These are phyloP conservation scores for Amblyopsis rosae DNA, from an alignment of 2,113 vertebrate species.

Conservation along the genomic window DNA sequence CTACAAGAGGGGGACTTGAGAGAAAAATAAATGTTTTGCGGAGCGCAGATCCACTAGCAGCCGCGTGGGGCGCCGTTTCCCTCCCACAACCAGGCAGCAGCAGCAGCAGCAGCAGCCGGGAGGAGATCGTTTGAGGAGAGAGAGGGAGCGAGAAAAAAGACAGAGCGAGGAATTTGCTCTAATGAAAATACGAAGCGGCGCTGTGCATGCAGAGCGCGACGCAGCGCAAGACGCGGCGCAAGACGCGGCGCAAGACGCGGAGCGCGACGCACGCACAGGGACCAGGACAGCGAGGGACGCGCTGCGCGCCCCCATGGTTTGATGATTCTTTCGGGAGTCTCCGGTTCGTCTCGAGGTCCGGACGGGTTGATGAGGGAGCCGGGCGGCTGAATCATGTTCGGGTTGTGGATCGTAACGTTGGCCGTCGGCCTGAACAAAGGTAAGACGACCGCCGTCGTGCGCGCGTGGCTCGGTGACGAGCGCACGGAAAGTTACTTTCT, in stretches of 20 bases:
- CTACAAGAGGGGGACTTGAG: neutral
- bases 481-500: slow-evolving; percentile 39
- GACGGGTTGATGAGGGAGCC: slow-evolving; percentile 63
- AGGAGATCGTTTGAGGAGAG: slow-evolving; percentile 15
- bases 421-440: slow-evolving; percentile 75
- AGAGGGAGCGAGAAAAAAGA: slow-evolving; percentile 19
- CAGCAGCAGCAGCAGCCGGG: slow-evolving; percentile 45
- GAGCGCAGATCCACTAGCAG: slow-evolving; percentile 28
- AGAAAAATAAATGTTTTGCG: neutral
- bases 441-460: slow-evolving; percentile 44
- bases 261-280: slow-evolving; percentile 49
- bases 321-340: slow-evolving; percentile 61
- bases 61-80: slow-evolving; percentile 38
- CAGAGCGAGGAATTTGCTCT: slow-evolving; percentile 22
- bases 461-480: neutral
- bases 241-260: slow-evolving; percentile 32
- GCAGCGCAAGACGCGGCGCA: slow-evolving; percentile 35
- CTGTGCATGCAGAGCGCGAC: slow-evolving; percentile 1
- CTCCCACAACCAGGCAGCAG: slow-evolving; percentile 26
- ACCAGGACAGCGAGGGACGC: slow-evolving; percentile 17
- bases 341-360: slow-evolving; percentile 40
- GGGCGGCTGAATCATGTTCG: slow-evolving; percentile 73
- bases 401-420: slow-evolving; percentile 79
- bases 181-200: slow-evolving; percentile 24
- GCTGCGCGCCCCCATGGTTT: neutral